Conservation (phyloP, 2,888 invertebrate species). For the Sycophila texana region DNA sequence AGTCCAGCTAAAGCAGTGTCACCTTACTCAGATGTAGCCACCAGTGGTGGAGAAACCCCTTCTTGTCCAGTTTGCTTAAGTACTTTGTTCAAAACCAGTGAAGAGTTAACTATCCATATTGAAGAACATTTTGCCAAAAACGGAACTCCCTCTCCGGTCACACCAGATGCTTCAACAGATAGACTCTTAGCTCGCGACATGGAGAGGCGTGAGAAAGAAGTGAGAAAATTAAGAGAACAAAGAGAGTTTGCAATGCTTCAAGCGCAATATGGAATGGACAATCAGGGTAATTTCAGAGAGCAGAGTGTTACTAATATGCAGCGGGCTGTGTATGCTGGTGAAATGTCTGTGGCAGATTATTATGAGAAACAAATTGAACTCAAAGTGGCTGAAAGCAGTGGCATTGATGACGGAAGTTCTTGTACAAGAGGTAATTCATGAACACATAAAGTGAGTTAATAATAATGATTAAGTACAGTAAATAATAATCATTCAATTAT, state of each 20-base stretch:
- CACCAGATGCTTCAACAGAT: slow-evolving; percentile 76
- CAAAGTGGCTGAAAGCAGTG: slow-evolving; percentile 85
- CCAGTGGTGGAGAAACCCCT: slow-evolving; percentile 70
- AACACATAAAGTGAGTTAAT: slow-evolving; percentile 23
- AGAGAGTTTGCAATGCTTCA: slow-evolving; percentile 87
- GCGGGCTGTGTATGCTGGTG: slow-evolving; percentile 89
- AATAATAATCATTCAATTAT: slow-evolving; percentile 7
- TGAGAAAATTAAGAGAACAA: slow-evolving; percentile 84
- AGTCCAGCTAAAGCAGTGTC: slow-evolving; percentile 72
- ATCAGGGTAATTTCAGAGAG: slow-evolving; percentile 87
- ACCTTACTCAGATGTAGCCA: slow-evolving; percentile 69
- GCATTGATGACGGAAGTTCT: slow-evolving; percentile 89
- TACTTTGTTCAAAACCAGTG: slow-evolving; percentile 73
- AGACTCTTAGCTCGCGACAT: slow-evolving; percentile 78
- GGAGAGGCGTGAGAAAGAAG: slow-evolving; percentile 80
- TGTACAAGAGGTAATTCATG: slow-evolving; percentile 83
- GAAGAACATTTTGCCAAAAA: slow-evolving; percentile 85
- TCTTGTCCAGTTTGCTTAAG: slow-evolving; percentile 76
- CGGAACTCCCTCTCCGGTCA: slow-evolving; percentile 74
- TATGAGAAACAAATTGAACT: slow-evolving; percentile 89
- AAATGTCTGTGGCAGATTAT: slow-evolving; percentile 90
- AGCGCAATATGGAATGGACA: slow-evolving; percentile 93
- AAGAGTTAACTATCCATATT: slow-evolving; percentile 84
- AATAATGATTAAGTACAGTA: slow-evolving; percentile 35
- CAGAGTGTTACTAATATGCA: slow-evolving; percentile 88